These are phyloP conservation scores for Rapana venosa DNA, from an alignment of 2,888 invertebrate species.

Conservation along the genomic window DNA sequence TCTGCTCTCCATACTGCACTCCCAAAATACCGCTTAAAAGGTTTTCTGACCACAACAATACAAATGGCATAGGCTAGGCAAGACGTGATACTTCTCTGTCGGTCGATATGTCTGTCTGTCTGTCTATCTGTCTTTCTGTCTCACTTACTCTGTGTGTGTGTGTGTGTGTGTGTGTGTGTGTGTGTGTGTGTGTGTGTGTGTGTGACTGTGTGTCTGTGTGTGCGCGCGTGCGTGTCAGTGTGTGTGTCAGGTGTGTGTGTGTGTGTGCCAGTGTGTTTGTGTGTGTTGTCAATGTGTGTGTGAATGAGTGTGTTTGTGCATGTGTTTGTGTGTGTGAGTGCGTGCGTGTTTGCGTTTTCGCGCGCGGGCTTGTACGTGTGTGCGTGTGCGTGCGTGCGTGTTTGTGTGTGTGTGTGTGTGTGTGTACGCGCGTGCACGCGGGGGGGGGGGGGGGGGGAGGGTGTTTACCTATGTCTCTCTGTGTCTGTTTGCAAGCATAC, in stretches of 20 bases:
- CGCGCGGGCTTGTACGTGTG: not conserved
- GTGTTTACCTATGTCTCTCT: too few relatives aligned
- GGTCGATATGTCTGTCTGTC: not conserved
- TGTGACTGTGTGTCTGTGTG: conserved; percentile 2
- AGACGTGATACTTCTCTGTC: not conserved
- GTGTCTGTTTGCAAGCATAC: too few relatives aligned
- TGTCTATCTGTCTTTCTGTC: not conserved
- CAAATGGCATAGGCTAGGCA: too few relatives aligned
- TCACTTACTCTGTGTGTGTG: not conserved
- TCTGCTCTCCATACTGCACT: not conserved
- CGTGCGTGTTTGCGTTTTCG: not conserved
- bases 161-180: not conserved
- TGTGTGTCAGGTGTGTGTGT: not conserved
- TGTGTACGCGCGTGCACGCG: too few relatives aligned
- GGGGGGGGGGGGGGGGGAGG: too few relatives aligned
- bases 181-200: conserved; percentile 17
- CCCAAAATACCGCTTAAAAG: too few relatives aligned
- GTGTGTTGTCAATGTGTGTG: too few relatives aligned
- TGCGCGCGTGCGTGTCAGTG: not conserved
- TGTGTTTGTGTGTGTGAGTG: not conserved
- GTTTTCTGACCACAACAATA: too few relatives aligned
- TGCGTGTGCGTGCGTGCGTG: not conserved
- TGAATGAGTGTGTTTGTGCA: too few relatives aligned
- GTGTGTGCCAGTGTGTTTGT: not conserved
- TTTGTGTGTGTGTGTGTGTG: too few relatives aligned